Conservation (phyloP, 2,888 invertebrate species). For the Polydrusus tereticollis region DNA sequence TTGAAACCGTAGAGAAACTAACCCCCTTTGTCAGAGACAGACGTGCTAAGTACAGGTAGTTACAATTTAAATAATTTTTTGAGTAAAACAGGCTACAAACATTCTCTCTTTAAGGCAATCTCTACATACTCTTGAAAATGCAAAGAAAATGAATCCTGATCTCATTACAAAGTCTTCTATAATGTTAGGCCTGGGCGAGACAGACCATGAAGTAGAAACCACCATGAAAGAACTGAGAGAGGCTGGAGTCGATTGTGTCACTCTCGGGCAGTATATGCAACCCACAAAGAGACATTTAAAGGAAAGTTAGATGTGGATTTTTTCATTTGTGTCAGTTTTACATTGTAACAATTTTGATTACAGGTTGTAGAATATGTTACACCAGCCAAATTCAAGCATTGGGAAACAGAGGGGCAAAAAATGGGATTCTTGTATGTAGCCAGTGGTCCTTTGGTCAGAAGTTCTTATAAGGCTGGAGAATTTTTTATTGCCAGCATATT, state of each 20-base stretch:
- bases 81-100: background rate
- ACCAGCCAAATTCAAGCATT: constrained; percentile 90
- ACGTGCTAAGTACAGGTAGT: constrained; percentile 87
- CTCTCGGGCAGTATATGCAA: constrained; percentile 99
- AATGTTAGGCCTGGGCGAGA: constrained; percentile 96
- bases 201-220: constrained; percentile 86
- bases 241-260: constrained; percentile 93
- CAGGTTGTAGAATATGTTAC: constrained; percentile 87
- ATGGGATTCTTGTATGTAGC: constrained; percentile 97
- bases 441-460: constrained; percentile 96
- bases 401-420: constrained; percentile 85
- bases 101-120: constrained; percentile 77
- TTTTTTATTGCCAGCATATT: constrained; percentile 88
- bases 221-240: constrained; percentile 88
- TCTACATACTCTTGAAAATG: constrained; percentile 82
- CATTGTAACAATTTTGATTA: constrained; percentile 13
- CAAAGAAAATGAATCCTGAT: constrained; percentile 83
- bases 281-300: constrained; percentile 96
- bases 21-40: constrained; percentile 95
- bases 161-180: constrained; percentile 97
- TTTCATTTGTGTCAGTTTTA: background rate
- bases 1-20: constrained; percentile 94
- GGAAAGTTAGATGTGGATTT: constrained; percentile 67
- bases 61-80: too few species aligned
- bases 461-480: constrained; percentile 98